phyloP scores from a whole-genome alignment of 2,797 vertebrate genomes.

The Scolopax rusticola region DNA sequence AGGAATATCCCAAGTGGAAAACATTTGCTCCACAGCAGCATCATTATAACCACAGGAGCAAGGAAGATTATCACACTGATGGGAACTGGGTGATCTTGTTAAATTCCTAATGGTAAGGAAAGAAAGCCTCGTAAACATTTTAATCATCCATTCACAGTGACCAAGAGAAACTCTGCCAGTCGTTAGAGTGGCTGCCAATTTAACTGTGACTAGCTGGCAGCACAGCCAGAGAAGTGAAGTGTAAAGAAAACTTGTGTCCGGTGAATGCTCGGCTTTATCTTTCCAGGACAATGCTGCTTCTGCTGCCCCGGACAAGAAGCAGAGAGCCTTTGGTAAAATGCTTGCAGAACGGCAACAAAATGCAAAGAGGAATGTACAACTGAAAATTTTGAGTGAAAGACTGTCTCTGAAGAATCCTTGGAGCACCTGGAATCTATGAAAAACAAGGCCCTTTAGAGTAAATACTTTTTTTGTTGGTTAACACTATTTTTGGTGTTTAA shows the following conservation, averaged over 20 bases:
- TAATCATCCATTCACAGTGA: conserved; percentile 59
- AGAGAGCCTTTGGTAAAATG: conserved; percentile 81
- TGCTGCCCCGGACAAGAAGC: conserved; percentile 83
- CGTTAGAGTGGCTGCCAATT: conserved; percentile 34
- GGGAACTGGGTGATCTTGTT: conserved; percentile 60
- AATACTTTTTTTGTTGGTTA: not conserved
- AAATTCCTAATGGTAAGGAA: conserved; percentile 55
- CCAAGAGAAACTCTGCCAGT: conserved; percentile 33
- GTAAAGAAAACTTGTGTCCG: not conserved
- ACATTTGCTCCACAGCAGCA: conserved; percentile 58
- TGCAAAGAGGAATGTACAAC: conserved; percentile 80
- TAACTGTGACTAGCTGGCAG: conserved; percentile 37
- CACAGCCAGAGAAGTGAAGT: not conserved
- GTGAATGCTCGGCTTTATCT: conserved; percentile 16
- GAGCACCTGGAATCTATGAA: conserved; percentile 79
- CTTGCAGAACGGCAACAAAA: conserved; percentile 81
- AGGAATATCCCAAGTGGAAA: conserved; percentile 52
- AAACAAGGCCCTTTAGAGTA: conserved; percentile 75
- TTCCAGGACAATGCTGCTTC: conserved; percentile 79
- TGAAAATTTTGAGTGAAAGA: conserved; percentile 83
- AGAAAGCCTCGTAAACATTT: conserved; percentile 59
- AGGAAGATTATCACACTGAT: conserved; percentile 2
- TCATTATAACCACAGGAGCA: conserved; percentile 35
- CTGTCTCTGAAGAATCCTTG: conserved; percentile 73
- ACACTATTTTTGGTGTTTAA: not conserved